These are phyloP conservation scores for Clitarchus hookeri DNA, from an alignment of 2,888 invertebrate species.

Conservation along the genomic window DNA sequence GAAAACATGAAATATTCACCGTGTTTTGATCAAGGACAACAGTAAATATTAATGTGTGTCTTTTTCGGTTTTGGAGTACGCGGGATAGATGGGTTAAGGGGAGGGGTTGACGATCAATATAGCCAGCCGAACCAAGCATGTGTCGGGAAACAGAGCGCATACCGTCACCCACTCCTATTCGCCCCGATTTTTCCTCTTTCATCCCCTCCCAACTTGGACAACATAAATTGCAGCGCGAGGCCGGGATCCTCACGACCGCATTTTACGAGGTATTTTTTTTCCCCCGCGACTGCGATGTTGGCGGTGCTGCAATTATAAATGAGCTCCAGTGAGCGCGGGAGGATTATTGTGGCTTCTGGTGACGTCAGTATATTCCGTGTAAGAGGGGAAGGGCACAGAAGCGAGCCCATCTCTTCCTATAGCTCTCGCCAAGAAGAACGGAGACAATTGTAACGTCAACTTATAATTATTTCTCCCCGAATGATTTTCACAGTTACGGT, in stretches of 20 bases:
- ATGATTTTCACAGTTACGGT: no score
- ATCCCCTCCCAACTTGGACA: background rate
- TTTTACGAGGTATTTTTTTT: background rate
- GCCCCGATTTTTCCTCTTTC: background rate
- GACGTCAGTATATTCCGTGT: background rate
- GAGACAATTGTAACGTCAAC: no score
- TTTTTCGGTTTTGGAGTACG: no score
- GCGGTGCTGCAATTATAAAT: background rate
- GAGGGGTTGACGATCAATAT: background rate
- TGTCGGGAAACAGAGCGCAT: background rate
- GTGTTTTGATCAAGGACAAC: background rate
- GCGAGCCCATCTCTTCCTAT: background rate
- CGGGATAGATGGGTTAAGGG: background rate
- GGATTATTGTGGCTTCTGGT: background rate
- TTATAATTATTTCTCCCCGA: no score
- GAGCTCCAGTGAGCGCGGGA: background rate
- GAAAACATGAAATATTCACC: conserved; percentile 9
- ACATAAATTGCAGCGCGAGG: background rate
- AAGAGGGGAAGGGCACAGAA: background rate
- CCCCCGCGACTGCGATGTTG: background rate
- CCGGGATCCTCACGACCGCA: background rate
- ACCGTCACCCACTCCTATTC: no score
- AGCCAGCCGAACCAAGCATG: background rate
- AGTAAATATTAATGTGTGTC: background rate
- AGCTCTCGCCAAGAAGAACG: no score